A percentile compares a stretch with the other conserved stretches of the same genome.
These are phyloP conservation scores for Trogon melanurus DNA, from an alignment of 2,113 vertebrate genomes.

Conservation along the genomic window DNA sequence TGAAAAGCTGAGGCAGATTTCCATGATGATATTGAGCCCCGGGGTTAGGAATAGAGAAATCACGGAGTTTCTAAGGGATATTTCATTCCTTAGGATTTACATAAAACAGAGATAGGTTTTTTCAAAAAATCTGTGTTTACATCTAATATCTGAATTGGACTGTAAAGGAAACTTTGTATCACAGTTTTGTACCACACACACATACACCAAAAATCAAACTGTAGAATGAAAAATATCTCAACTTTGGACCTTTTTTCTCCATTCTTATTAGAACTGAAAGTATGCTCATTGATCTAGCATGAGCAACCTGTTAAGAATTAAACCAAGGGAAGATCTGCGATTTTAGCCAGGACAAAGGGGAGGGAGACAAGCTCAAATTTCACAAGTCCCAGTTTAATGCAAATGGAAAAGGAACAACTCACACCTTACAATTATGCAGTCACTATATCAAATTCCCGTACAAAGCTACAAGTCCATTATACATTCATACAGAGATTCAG, in stretches of 20 bases:
- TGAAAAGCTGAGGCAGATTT: background rate
- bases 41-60: background rate
- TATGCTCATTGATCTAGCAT: constrained; percentile 55
- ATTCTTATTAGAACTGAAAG: constrained; percentile 62
- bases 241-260: constrained; percentile 44
- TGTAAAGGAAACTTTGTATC: background rate
- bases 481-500: background rate
- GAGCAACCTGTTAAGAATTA: constrained; percentile 61
- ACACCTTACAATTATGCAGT: background rate
- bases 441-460: background rate
- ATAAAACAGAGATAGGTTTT: background rate
- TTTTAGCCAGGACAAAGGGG: background rate
- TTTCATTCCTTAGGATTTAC: background rate
- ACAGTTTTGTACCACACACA: background rate
- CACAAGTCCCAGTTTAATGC: background rate
- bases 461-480: background rate
- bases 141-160: background rate
- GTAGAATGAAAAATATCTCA: constrained; percentile 51
- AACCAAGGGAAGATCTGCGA: background rate
- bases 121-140: background rate
- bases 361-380: background rate
- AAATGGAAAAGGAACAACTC: background rate
- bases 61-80: background rate
- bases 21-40: background rate
- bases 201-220: background rate